phyloP scores from a whole-genome alignment of 2,797 vertebrate genomes.

The Limnodromus scolopaceus region DNA sequence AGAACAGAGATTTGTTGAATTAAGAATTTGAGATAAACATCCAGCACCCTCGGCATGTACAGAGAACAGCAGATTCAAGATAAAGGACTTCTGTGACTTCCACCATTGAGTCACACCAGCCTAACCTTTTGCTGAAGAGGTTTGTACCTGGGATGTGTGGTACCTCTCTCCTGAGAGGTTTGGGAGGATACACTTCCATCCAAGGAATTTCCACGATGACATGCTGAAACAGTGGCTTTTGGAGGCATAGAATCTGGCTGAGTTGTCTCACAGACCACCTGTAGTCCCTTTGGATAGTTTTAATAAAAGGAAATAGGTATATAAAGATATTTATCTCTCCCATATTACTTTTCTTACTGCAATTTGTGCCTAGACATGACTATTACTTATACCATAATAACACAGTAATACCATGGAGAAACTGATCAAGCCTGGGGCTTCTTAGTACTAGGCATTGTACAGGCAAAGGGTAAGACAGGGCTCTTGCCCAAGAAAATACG shows the following conservation, averaged over 20 bases:
- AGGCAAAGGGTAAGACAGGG: background rate
- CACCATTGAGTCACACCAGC: background rate
- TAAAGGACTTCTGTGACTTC: background rate
- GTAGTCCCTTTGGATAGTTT: slow-evolving; percentile 82
- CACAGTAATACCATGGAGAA: background rate
- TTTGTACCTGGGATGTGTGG: slow-evolving; percentile 89
- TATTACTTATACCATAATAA: background rate
- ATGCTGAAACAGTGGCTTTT: slow-evolving; percentile 85
- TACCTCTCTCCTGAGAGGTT: slow-evolving; percentile 83
- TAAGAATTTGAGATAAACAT: background rate
- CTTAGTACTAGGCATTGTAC: background rate
- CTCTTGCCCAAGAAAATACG: background rate
- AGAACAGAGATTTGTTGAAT: background rate
- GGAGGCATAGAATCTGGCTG: slow-evolving; percentile 87
- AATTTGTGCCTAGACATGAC: background rate
- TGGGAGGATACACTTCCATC: slow-evolving; percentile 93
- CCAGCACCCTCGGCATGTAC: background rate
- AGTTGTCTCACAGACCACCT: slow-evolving; percentile 91
- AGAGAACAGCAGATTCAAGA: background rate
- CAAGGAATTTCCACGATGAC: slow-evolving; percentile 92
- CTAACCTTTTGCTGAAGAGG: background rate
- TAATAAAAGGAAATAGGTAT: background rate
- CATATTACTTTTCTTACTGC: background rate
- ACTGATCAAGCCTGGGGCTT: background rate
- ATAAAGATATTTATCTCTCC: background rate